Percentiles rank a stretch among this genome's conserved stretches.
These are phyloP conservation scores for Pandion haliaetus DNA, from an alignment of 2,113 vertebrate genomes.

Conservation along the genomic window DNA sequence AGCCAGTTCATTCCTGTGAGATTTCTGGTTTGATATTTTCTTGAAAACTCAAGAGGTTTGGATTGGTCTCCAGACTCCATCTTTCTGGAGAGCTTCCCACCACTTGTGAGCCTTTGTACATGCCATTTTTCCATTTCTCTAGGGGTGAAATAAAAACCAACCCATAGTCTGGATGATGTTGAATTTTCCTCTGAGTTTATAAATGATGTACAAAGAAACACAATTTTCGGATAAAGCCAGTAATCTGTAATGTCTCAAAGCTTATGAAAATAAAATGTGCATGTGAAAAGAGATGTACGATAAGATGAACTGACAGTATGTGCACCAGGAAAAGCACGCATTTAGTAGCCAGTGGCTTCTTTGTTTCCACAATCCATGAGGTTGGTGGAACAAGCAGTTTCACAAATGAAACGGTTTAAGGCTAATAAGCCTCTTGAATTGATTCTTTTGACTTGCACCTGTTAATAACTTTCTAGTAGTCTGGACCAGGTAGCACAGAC, in stretches of 20 bases:
- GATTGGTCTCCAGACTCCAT: not conserved
- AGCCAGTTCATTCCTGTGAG: slow-evolving; percentile 19
- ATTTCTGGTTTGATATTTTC: slow-evolving; percentile 29
- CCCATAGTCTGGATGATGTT: not conserved
- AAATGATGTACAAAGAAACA: not conserved
- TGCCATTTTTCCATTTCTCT: slow-evolving; percentile 6
- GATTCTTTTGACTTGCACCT: not conserved
- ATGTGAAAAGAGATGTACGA: not conserved
- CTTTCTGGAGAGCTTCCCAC: slow-evolving; percentile 4
- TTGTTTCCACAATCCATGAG: not conserved
- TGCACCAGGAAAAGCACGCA: not conserved
- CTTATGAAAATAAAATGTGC: not conserved
- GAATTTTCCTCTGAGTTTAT: slow-evolving; percentile 51
- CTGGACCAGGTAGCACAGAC: not conserved
- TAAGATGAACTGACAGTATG: not conserved
- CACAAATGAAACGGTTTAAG: not conserved
- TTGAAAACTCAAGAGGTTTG: slow-evolving; percentile 41
- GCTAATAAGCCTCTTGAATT: not conserved
- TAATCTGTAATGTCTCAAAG: not conserved
- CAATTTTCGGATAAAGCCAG: not conserved
- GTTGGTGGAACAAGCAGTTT: not conserved
- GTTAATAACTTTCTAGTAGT: not conserved
- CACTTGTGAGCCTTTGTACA: not conserved
- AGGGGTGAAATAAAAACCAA: not conserved
- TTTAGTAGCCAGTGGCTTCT: not conserved